Evolutionary conservation across 2,888 invertebrate species (phyloP), one percentile per base, ranked within the genome.

Genomic region (Synanthedon tipuliformis): DNA sequence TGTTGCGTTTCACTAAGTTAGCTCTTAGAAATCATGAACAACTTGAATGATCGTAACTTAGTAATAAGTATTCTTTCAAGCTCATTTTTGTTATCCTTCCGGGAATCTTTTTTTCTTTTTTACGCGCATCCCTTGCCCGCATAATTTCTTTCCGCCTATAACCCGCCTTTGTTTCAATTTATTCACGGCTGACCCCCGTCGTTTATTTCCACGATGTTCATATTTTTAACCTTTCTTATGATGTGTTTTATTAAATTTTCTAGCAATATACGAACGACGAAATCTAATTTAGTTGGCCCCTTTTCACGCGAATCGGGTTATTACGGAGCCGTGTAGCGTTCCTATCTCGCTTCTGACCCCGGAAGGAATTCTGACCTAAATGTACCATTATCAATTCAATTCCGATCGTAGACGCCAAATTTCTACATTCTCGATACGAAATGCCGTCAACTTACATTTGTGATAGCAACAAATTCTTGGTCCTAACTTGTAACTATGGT

Each of bases 301-400:
- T 45, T 15, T 13, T 34, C 34, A 34, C 3, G 45, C 7, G 45
- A 45, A 45, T 13, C 45, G 45, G 45, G 45, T 45, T 45, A 45
- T 45, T 45, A 45, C 45, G 45, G 45, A n/a, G 45, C 45, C 11
- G 45, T 45, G 45, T 49, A 8, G 69, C 70, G 68, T 74, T 73
- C 73, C 74, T 59, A 63, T 72, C 68, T 54, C 59, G 59, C 58
- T 56, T 57, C 60, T 68, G 67, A 70, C 65, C 69, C 69, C 65
- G 69, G 68, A 71, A 73, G 71, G 73, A 66, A 74, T 71, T 68
- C 62, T 69, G 81, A 74, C 82, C 82, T 64, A 72, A 45, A 45
- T 45, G 34, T 34, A 34, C 34, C 34, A 34, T 34, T 15, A 48
- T 11, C 15, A 48, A 48, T 15, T 13, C 15, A n/a, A 48, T 48